phyloP scores from a whole-genome alignment of 2,113 vertebrate genomes.

The Arvicanthis niloticus region DNA sequence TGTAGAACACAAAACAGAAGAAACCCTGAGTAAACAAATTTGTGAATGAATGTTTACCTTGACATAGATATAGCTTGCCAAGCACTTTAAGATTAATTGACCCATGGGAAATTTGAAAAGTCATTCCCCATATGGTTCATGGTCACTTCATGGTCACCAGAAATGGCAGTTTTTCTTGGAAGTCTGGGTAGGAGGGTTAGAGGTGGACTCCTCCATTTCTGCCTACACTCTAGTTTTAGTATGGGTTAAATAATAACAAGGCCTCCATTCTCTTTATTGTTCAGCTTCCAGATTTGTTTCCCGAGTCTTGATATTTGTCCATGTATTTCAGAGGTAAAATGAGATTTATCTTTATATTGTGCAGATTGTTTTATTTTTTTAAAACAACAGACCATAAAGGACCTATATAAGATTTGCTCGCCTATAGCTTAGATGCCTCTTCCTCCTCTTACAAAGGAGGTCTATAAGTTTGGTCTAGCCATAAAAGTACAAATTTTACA shows the following conservation, averaged over 20 bases:
- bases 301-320: background rate
- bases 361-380: no score
- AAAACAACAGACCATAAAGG: background rate
- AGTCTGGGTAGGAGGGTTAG: background rate
- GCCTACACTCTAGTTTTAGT: background rate
- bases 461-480: background rate
- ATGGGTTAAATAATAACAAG: background rate
- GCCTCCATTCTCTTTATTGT: background rate
- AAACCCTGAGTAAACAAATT: background rate
- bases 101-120: background rate
- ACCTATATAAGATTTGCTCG: background rate
- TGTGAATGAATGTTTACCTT: background rate
- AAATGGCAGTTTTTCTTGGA: background rate
- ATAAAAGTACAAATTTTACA: background rate
- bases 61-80: background rate
- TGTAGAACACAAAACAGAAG: background rate
- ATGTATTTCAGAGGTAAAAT: background rate
- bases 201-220: background rate
- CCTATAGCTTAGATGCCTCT: background rate
- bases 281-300: background rate
- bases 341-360: background rate
- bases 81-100: background rate
- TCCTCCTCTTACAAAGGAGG: no score
- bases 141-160: background rate
- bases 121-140: background rate